Evolutionary conservation across 2,797 vertebrate species (phyloP), one percentile per base, ranked within the genome.

Genomic region (Sebastes nivosus): DNA sequence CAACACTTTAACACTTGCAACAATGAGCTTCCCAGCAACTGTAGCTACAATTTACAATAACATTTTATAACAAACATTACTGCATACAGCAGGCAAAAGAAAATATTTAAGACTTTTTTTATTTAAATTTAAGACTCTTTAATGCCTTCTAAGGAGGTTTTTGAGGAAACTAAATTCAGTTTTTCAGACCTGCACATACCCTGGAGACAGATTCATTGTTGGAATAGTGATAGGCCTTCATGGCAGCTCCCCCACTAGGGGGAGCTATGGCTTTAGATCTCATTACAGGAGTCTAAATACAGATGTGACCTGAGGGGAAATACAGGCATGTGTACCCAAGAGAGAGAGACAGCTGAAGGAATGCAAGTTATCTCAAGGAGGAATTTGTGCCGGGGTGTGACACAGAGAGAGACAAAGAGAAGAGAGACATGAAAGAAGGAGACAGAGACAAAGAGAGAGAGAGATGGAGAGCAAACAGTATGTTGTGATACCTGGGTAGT

Each of bases 401-500:
- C 20, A 60, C 6, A 8, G 2, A 25, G 2, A 25, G 13, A 77
- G 63, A 71, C 5, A 8, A 42, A 50, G 18, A 75, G 5, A 68
- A 27, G 42, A 20, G 1, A 13, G 11, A 20, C 2, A 3, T 18
- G 16, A 16, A 5, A 18, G 5, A 54, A 9, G 13, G 7, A 36
- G 9, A 20, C 38, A 42, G 38, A 16, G 5, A 18, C 3, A 54
- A 8, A 20, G 6, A 42, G 11, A 22, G 3, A 52, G n/a, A 67
- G 22, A 64, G 6, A 70, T 1, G 6, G 6, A 34, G 4, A 27
- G 14, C 1, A 9, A 8, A 16, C 42, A 46, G 42, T 46, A 46
- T 3, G 9, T 4, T 30, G 55, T 30, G 24, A 67, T 90, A 95
- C 94, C 94, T 92, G 94, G 98, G 92, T 99, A 99, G 78, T 99